A percentile compares a stretch with the other conserved stretches of the same genome.
Evolutionary conservation across 2,113 vertebrate species (phyloP).

Genomic region (Anoplopoma fimbria): DNA sequence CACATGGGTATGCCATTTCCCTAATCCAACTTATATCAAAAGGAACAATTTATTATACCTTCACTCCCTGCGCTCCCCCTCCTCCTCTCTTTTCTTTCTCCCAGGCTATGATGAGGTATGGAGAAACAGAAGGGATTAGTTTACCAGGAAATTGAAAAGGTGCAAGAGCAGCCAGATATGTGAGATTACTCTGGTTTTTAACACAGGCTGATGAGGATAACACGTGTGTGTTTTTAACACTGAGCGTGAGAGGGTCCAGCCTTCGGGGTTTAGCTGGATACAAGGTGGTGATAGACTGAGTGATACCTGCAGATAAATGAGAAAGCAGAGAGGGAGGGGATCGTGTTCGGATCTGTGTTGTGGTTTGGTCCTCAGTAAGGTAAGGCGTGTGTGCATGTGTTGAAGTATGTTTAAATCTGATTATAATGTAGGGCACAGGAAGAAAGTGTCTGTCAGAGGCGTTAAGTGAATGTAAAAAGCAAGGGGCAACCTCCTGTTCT

Average conservation of each 20-base stretch:
- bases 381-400: not conserved
- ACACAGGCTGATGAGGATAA: conserved; percentile 71
- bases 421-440: conserved; percentile 15
- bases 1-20: conserved; percentile 59
- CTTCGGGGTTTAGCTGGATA: conserved; percentile 2
- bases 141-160: conserved; percentile 83
- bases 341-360: conserved; percentile 16
- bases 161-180: conserved; percentile 71
- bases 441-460: conserved; percentile 15
- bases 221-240: conserved; percentile 69
- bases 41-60: conserved; percentile 71
- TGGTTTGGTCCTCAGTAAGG: conserved; percentile 12
- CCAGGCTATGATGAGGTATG: conserved; percentile 61
- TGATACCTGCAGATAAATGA: conserved; percentile 56
- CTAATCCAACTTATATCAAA: conserved; percentile 76
- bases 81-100: conserved; percentile 32
- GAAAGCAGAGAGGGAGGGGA: conserved; percentile 10
- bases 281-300: conserved; percentile 56
- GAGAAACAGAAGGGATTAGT: conserved; percentile 68
- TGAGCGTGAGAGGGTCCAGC: conserved; percentile 34
- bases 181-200: conserved; percentile 69
- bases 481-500: not conserved
- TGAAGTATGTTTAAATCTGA: conserved; percentile 27
- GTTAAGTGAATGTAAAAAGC: not conserved
- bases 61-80: not conserved